Evolutionary conservation across 2,888 invertebrate species (phyloP), one percentile per base, ranked within the genome.

Genomic region (Camptogramma bilineatum): DNA sequence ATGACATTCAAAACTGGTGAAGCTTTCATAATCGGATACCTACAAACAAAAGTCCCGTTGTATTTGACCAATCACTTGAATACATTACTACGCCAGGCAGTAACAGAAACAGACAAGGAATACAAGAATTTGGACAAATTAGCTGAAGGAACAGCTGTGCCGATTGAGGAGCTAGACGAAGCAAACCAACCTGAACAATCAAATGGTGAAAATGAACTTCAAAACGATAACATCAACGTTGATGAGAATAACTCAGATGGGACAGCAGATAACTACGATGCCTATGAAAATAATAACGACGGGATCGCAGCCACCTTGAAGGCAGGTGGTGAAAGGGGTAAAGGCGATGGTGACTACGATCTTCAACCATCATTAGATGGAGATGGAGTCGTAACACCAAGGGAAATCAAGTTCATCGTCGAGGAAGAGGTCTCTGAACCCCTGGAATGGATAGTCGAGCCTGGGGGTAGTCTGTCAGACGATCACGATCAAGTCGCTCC

Each of bases 11-110:
- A 31, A 13, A 24, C 68, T 0, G 52, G 70, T 4, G 77, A 83
- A 50, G 60, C 76, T 1, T 10, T 84, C 0, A 56, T 84, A 16
- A 56, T 70, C 19, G 85, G 84, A 1, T 72, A 79, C 56, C 52
- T 86, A n/a, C 34, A 78, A 16, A 78, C 77, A 19, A 73, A 73
- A 62, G 24, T 88, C 28, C 85, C 90, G 4, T 72, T 64, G 58
- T 56, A 54, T 24, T 46, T 84, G 48, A 39, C 46, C 9, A 31
- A 66, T 0, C 70, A 77, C 47, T 52, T 65, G n/a, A 4, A n/a
- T 5, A 2, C 3, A 2, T 4, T 57, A 16, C 52, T 61, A 2
- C 4, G 4, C 7, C 48, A 61, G 4, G 64, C 64, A 1, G 24
- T 24, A 13, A 9, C 0, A 0, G 56, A 56, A 31, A 28, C 53